Evolutionary conservation across 2,797 vertebrate genomes (phyloP), one percentile per base, ranked within the genome.

Genomic region (Parotocinclus haroldoi): DNA sequence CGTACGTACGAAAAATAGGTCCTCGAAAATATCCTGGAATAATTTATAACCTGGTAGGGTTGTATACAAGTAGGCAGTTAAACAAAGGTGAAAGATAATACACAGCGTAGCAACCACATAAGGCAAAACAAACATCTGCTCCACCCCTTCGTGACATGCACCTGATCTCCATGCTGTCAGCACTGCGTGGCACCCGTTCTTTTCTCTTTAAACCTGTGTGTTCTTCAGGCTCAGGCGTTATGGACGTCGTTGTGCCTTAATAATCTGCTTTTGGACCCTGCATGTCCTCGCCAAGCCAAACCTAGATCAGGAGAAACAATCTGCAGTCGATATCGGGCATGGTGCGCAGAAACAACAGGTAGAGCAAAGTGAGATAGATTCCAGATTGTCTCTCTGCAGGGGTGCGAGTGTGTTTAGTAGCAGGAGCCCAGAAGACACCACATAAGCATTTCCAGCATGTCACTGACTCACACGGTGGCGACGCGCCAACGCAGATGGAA

Each of bases 331-430:
- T 12, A 58, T n/a, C n/a, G n/a, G n/a, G n/a, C n/a, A n/a, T n/a
- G n/a, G n/a, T n/a, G n/a, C n/a, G n/a, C n/a, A n/a, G n/a, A n/a
- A n/a, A 69, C 53, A 40, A 68, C 58, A 74, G 79, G 81, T 81
- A 77, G 80, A 82, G 79, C 60, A 53, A 73, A 71, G 76, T 81
- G 72, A 77, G 79, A 75, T 77, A 79, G 80, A 68, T 76, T 85
- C 85, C 86, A 90, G 88, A 89, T 89, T 88, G 88, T 79, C 73
- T 81, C 83, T 80, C 84, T 76, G 83, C 82, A 83, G 86, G 88
- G 80, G 82, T 82, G 83, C 86, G 82, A 86, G 62, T 75, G 76
- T 58, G 63, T 78, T 65, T 68, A 64, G 79, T 78, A 77, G 56
- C 76, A 53, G 78, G 78, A 69, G 78, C 78, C 74, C 79, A 82